Evolutionary conservation across 1,140 invertebrate genomes (phyloP).

Genomic region (Bilobella aurantiaca): DNA sequence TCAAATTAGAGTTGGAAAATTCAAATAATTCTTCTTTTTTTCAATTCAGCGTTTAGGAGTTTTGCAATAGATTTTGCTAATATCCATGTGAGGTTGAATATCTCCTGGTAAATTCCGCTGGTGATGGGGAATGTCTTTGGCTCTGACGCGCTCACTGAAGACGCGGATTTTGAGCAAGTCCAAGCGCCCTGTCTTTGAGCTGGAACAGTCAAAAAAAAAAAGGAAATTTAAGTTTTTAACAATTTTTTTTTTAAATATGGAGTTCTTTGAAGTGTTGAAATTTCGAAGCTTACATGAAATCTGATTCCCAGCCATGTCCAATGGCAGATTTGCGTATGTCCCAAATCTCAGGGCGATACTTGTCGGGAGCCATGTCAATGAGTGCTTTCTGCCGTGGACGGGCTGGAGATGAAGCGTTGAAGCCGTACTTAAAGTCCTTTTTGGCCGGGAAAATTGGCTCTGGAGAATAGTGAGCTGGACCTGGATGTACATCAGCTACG

Average conservation of each 20-base stretch:
- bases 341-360: background rate
- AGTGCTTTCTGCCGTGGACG: background rate
- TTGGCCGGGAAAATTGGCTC: background rate
- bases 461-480: constrained; percentile 6
- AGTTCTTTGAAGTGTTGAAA: too few relatives aligned
- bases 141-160: background rate
- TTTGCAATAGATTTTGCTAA: background rate
- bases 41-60: too few relatives aligned
- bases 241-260: background rate
- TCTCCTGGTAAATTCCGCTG: background rate
- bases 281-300: background rate
- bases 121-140: background rate
- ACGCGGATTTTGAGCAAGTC: background rate
- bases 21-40: too few relatives aligned
- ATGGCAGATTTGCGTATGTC: background rate
- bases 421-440: background rate
- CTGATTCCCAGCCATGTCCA: background rate
- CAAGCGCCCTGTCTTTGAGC: background rate
- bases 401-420: background rate
- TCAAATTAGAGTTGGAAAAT: too few relatives aligned
- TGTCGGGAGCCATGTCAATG: background rate
- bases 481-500: background rate
- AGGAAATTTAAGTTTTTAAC: background rate
- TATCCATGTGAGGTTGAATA: too few relatives aligned
- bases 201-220: background rate